These are phyloP conservation scores for Mesaphorura yosii DNA, from an alignment of 1,140 invertebrate species.

Conservation along the genomic window DNA sequence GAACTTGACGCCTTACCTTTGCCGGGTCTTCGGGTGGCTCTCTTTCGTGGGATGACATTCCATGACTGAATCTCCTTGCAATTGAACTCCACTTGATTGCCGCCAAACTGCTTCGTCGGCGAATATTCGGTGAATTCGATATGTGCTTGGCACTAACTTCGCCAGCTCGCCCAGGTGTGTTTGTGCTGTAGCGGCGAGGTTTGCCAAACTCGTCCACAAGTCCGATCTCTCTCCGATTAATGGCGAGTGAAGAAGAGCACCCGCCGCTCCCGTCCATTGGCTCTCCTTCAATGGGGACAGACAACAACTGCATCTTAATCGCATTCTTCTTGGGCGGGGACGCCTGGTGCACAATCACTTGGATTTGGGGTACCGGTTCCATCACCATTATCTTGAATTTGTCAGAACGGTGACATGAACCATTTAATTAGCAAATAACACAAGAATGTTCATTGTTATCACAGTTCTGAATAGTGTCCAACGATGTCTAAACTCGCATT, in stretches of 20 bases:
- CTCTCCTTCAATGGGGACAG: conserved; percentile 1
- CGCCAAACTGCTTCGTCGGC: conserved; percentile 24
- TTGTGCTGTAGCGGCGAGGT: conserved; percentile 20
- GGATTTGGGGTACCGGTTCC: neutral
- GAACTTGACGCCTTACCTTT: no score
- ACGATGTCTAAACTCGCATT: no score
- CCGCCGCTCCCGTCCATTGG: neutral
- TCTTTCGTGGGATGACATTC: conserved; percentile 20
- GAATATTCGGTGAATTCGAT: conserved; percentile 3
- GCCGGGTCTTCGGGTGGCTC: conserved; percentile 28
- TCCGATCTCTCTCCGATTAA: neutral
- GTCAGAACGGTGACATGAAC: no score
- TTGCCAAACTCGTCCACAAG: neutral
- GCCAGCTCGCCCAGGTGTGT: conserved; percentile 11
- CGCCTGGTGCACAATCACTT: conserved; percentile 6
- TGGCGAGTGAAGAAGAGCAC: no score
- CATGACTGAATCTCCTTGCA: conserved; percentile 29
- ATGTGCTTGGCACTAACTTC: neutral
- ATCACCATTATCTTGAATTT: no score
- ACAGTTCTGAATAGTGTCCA: no score
- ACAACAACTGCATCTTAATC: conserved; percentile 11
- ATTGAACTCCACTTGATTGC: conserved; percentile 29
- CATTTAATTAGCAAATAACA: no score
- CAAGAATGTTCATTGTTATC: no score
- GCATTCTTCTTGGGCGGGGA: conserved; percentile 2